Conservation (phyloP, 2,888 invertebrate genomes). For the Muscina levida region DNA sequence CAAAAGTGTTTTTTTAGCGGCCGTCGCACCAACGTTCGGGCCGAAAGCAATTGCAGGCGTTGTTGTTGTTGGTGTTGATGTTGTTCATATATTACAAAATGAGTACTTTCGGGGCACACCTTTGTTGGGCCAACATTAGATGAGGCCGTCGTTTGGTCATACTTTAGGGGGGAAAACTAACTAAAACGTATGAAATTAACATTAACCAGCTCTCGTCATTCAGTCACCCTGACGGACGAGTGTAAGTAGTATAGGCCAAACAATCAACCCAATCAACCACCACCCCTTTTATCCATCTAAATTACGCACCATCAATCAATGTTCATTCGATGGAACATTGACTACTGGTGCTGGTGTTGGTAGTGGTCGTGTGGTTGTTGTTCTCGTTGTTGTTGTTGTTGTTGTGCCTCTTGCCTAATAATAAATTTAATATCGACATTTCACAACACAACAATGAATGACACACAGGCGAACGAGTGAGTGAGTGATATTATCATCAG, state of each 20-base stretch:
- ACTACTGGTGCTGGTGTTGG: constrained; percentile 57
- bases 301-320: constrained; percentile 78
- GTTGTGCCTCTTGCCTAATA: constrained; percentile 45
- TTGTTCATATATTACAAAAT: constrained; percentile 17
- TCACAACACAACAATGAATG: constrained; percentile 50
- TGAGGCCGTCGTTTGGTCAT: neutral
- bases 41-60: neutral
- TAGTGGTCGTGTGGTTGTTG: neutral
- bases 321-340: constrained; percentile 67
- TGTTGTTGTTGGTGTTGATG: neutral
- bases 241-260: constrained; percentile 64
- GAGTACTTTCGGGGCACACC: constrained; percentile 61
- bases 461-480: too few relatives aligned
- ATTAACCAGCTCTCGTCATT: constrained; percentile 51
- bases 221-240: constrained; percentile 32
- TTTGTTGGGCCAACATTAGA: constrained; percentile 61
- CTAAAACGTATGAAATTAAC: constrained; percentile 1
- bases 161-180: too few relatives aligned
- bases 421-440: constrained; percentile 62
- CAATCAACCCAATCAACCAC: constrained; percentile 73
- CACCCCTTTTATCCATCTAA: constrained; percentile 71
- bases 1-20: constrained; percentile 52
- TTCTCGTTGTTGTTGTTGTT: neutral
- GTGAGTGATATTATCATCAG: constrained; percentile 34
- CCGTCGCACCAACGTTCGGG: constrained; percentile 53